phyloP scores from a whole-genome alignment of 2,888 invertebrate genomes.

The Hedychridium roseum region DNA sequence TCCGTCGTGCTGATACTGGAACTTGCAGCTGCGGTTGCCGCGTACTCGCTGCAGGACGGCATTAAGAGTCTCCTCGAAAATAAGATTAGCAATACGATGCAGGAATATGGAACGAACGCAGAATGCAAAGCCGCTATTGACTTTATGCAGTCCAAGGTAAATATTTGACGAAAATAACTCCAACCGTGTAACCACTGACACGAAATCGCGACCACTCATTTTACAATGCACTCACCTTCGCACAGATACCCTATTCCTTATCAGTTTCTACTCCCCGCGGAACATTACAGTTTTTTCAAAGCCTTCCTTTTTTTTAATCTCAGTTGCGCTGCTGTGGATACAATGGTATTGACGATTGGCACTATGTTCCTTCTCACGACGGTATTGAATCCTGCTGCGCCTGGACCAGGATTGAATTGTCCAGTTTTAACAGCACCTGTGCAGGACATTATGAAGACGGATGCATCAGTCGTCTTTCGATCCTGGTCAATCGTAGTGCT shows the following conservation, averaged over 20 bases:
- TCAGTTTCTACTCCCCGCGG: too few relatives aligned
- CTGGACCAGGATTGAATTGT: slow-evolving; percentile 42
- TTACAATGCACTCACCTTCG: too few relatives aligned
- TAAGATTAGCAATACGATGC: slow-evolving; percentile 66
- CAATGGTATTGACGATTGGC: slow-evolving; percentile 55
- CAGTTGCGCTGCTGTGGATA: slow-evolving; percentile 64
- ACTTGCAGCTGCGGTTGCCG: slow-evolving; percentile 68
- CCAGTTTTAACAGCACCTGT: slow-evolving; percentile 39
- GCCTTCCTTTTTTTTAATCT: slow-evolving; percentile 11
- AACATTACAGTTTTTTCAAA: too few relatives aligned
- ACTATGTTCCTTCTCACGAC: slow-evolving; percentile 68
- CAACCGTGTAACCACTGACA: too few relatives aligned
- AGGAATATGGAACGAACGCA: slow-evolving; percentile 57
- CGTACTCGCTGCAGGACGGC: slow-evolving; percentile 66
- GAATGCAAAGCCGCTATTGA: slow-evolving; percentile 67
- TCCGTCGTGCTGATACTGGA: slow-evolving; percentile 69
- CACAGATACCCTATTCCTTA: too few relatives aligned
- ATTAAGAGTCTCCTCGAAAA: slow-evolving; percentile 59
- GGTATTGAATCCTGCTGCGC: slow-evolving; percentile 70
- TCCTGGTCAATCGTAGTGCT: slow-evolving; percentile 75
- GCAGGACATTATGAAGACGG: slow-evolving; percentile 65
- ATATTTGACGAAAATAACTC: slow-evolving; percentile 21
- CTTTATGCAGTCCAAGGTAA: slow-evolving; percentile 69
- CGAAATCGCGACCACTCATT: too few relatives aligned
- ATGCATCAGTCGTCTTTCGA: slow-evolving; percentile 70